Conservation (phyloP, 1,140 invertebrate species). For the Apis laboriosa region DNA sequence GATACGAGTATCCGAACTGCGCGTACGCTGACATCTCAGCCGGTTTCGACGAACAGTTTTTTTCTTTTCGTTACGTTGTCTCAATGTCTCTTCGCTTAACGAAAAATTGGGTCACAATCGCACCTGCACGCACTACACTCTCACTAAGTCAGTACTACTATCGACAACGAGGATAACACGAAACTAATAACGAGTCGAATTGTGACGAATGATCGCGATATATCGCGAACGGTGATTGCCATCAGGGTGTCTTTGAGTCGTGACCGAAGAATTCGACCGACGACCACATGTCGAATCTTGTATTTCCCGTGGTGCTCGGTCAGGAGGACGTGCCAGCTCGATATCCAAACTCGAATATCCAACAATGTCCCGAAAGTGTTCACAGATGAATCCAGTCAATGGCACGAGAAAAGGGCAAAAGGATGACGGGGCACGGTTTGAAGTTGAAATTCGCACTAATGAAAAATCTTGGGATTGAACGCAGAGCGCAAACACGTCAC, state of each 20-base stretch:
- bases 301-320: neutral
- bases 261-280: constrained; percentile 11
- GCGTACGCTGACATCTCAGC: constrained; percentile 88
- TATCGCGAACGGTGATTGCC: constrained; percentile 42
- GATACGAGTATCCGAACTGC: constrained; percentile 91
- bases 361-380: neutral
- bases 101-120: constrained; percentile 53
- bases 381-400: neutral
- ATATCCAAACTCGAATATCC: neutral
- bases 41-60: constrained; percentile 24
- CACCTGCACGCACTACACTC: constrained; percentile 64
- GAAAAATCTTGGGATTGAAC: neutral
- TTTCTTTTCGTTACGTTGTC: constrained; percentile 2
- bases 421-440: neutral
- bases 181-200: neutral
- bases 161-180: neutral
- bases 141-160: constrained; percentile 51
- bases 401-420: neutral
- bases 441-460: neutral
- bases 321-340: neutral
- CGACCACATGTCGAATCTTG: constrained; percentile 43
- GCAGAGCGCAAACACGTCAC: neutral
- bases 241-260: constrained; percentile 55
- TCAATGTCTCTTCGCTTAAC: constrained; percentile 10
- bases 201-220: constrained; percentile 23